Base-by-base conservation (phyloP, 2,888 invertebrate species). In the Unio delphinus region DNA sequence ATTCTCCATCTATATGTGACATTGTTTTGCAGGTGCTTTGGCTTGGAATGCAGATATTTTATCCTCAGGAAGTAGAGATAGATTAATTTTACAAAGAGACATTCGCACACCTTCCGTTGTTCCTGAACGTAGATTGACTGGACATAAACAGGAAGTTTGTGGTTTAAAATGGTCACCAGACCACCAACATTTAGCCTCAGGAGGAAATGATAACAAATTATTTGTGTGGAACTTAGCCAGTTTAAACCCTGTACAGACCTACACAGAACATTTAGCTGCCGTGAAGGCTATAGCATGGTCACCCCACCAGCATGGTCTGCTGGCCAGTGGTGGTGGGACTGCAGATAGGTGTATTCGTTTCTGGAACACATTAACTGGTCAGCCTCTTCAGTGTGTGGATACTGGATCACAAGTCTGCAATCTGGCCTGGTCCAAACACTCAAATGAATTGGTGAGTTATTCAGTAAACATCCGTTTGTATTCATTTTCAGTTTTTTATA, bases 131-230 rank as follows among this genome's bases (percentile, higher is more conserved):
- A 80, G 95, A 54, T 92, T 99, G n/a, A 94, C 94, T 57, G 96
- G 96, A 0, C 99, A 99, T 88, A 92, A 95, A 65, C 98, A 99
- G 90, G 99, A 99, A 91, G 92, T 93, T 67, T 99, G 99, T 91
- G 99, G 99, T 0, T 91, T 99, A 64, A 98, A 98, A 90, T 99
- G 98, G 98, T 99, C 98, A 1, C 97, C 98, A 2, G 99, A 99
- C 90, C 96, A 96, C 82, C 96, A 97, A 90, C 96, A 96, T 88
- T 91, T 99, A 68, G 99, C 99, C 0, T 98, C 98, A 56, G 99
- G 99, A 56, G 99, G 99, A 68, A 99, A 99, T 90, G 99, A 99
- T 91, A 98, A 98, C 92, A 94, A 96, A 86, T 92, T 98, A 66
- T 95, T 96, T 90, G 96, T 98, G 11, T 98, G 97, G 97, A 93